Evolutionary conservation across 1,140 invertebrate species (phyloP), one percentile per base, ranked within the genome.

Genomic region (Drosophila kepulauana): DNA sequence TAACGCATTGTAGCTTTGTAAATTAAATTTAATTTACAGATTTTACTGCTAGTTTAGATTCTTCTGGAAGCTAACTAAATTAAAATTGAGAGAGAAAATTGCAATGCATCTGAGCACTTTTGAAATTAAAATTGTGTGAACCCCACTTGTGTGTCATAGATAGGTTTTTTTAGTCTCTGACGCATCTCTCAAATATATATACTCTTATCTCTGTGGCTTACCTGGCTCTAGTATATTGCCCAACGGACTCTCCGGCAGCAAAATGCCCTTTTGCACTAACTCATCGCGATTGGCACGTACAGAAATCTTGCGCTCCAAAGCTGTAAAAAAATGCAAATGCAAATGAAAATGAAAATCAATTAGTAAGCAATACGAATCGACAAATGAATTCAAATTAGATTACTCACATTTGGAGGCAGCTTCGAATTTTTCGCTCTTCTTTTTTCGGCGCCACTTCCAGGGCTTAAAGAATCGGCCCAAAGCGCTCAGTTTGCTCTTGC

Each of bases 361-460:
- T 65, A 62, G 11, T 45, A 6, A 8, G 8, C 8, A 16, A 46
- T 30, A 20, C 11, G 25, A n/a, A 41, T 38, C 11, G 13, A 6
- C n/a, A 25, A 25, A 25, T 25, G 3, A 25, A n/a, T 43, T 33
- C 13, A 6, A 2, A 28, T 30, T 5, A 2, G 0, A 10, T 6
- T 75, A 96, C 97, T 97, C 94, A 99, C 98, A 98, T 95, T 97
- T 96, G 91, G 97, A 98, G 81, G 98, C 96, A 82, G 98, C 97
- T 93, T 99, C 98, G 91, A 99, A 98, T 93, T 98, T 98, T 92
- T 99, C 98, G 65, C 97, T 98, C 94, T 99, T 99, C 95, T 99
- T 98, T 97, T 98, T 99, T 93, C 98, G 95, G 94, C 98, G 98
- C 98, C 98, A 99, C 93, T 99, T 99, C 98, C 98, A 99, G 4